Evolutionary conservation across 2,113 vertebrate genomes (phyloP).

Genomic region (Narcine bancroftii): DNA sequence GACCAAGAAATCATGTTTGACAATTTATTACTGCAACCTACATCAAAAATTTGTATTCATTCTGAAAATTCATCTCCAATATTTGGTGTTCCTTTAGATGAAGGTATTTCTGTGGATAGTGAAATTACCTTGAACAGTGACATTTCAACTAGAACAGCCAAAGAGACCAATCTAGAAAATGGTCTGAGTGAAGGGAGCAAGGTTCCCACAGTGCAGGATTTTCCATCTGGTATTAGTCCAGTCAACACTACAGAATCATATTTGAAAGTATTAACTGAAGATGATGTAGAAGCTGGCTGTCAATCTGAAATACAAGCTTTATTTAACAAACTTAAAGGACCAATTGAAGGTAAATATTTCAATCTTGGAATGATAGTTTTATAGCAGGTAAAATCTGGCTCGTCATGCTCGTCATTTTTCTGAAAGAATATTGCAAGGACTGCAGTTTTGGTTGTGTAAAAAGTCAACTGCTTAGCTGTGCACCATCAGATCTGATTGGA

Average conservation of each 20-base stretch:
- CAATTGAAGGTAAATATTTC: slow-evolving; percentile 77
- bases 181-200: neutral
- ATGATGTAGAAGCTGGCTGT: slow-evolving; percentile 27
- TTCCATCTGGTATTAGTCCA: neutral
- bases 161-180: neutral
- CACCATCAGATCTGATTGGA: too few relatives aligned
- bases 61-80: neutral
- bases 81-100: neutral
- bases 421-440: neutral
- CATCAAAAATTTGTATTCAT: neutral
- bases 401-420: neutral
- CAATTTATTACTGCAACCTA: neutral
- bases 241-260: neutral
- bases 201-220: slow-evolving; percentile 1
- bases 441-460: too few relatives aligned
- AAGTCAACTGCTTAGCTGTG: too few relatives aligned
- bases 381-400: neutral
- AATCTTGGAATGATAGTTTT: neutral
- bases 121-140: neutral
- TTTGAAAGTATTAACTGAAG: neutral
- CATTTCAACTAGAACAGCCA: neutral
- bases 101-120: neutral
- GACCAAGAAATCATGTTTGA: slow-evolving; percentile 3
- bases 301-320: slow-evolving; percentile 78
- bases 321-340: slow-evolving; percentile 83